Conservation (phyloP, 2,113 vertebrate genomes). For the Anthoscopus minutus region DNA sequence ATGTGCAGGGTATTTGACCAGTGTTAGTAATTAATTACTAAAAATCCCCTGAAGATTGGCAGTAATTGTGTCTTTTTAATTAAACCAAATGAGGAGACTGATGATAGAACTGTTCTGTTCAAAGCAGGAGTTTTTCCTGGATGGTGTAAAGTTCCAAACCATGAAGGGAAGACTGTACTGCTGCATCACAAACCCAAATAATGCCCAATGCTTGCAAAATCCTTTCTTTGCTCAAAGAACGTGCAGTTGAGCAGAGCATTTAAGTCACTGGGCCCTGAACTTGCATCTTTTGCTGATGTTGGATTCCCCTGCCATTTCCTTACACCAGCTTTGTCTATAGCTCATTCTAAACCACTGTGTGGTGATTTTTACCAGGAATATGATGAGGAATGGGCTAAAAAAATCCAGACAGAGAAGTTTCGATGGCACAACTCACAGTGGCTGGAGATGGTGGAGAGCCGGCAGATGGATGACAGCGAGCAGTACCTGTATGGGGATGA, state of each 20-base stretch:
- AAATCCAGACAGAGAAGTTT: constrained; percentile 90
- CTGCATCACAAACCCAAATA: not conserved
- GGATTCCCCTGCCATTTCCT: not conserved
- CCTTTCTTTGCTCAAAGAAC: not conserved
- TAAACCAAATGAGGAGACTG: not conserved
- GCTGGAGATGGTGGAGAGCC: constrained; percentile 92
- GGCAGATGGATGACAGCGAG: constrained; percentile 84
- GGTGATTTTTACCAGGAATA: constrained; percentile 76
- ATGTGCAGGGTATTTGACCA: not conserved
- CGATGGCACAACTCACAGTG: constrained; percentile 94
- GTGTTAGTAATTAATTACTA: not conserved
- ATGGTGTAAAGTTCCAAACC: not conserved
- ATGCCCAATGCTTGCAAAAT: not conserved
- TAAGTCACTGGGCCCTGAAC: not conserved
- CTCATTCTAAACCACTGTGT: not conserved
- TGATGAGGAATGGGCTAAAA: constrained; percentile 88
- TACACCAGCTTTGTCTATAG: not conserved
- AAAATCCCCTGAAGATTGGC: not conserved
- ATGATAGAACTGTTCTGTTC: not conserved
- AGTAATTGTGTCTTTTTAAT: not conserved
- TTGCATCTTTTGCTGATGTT: not conserved
- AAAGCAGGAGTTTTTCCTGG: not conserved
- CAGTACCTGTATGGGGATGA: constrained; percentile 80
- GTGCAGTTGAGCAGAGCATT: not conserved
- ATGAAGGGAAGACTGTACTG: not conserved